A percentile compares a stretch with the other conserved stretches of the same genome.
Conservation (phyloP, 1,140 invertebrate genomes). For the Meloidogyne exigua region DNA sequence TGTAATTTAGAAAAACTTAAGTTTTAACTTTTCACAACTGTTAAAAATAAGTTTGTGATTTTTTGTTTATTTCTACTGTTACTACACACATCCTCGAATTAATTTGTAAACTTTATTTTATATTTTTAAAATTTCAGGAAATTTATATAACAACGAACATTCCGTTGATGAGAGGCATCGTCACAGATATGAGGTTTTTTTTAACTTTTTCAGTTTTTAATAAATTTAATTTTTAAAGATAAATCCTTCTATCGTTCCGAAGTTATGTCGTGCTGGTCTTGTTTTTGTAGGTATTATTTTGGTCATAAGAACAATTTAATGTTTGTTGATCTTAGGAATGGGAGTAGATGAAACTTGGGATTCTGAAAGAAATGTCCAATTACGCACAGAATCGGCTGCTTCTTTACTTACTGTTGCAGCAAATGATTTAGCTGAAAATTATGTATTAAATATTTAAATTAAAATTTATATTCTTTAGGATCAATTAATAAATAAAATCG, state of each 20-base stretch:
- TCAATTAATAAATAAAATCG: conserved; percentile 51
- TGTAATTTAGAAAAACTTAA: neutral
- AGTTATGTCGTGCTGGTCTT: conserved; percentile 78
- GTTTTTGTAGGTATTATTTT: conserved; percentile 79
- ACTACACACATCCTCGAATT: neutral
- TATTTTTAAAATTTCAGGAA: conserved; percentile 32
- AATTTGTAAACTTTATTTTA: neutral
- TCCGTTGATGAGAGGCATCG: conserved; percentile 90
- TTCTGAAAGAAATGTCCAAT: conserved; percentile 16
- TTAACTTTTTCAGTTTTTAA: neutral
- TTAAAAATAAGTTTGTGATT: no score
- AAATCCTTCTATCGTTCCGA: conserved; percentile 50
- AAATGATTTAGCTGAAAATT: conserved; percentile 25
- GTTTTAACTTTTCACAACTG: no score
- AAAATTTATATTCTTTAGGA: neutral
- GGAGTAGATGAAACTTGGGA: conserved; percentile 65
- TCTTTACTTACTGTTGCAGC: conserved; percentile 48
- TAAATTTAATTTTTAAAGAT: conserved; percentile 6
- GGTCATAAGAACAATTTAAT: conserved; percentile 55
- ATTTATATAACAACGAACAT: conserved; percentile 67
- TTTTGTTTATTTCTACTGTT: no score
- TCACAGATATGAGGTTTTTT: conserved; percentile 74
- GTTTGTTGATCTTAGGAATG: conserved; percentile 69
- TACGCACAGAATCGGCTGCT: conserved; percentile 50
- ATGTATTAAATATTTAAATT: neutral